phyloP scores from a whole-genome alignment of 2,888 invertebrate species.

The Zhuqinia jingwanae region DNA sequence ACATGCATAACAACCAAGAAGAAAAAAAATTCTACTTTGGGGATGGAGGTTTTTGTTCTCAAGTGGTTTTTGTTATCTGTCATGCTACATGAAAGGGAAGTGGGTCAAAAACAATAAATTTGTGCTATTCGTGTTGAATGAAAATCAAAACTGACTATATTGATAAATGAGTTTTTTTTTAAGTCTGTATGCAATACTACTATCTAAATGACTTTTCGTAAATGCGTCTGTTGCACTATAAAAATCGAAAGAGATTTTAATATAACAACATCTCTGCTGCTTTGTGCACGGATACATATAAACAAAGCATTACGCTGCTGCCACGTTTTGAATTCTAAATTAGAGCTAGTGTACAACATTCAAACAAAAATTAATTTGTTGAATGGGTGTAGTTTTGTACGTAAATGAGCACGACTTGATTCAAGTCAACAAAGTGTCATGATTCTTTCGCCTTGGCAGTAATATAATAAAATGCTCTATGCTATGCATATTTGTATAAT shows the following conservation, averaged over 20 bases:
- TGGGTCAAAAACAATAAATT: conserved; percentile 64
- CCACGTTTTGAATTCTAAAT: neutral
- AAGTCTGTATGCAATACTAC: too few species aligned
- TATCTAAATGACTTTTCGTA: neutral
- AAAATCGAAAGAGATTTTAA: too few species aligned
- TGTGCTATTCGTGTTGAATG: conserved; percentile 53
- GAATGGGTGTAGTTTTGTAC: neutral
- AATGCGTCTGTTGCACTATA: neutral
- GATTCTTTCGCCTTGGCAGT: too few species aligned
- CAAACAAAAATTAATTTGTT: conserved; percentile 20
- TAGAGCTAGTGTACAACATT: neutral
- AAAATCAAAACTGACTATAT: conserved; percentile 57
- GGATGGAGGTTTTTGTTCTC: neutral
- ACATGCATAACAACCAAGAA: neutral
- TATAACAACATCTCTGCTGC: too few species aligned
- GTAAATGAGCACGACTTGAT: conserved; percentile 13
- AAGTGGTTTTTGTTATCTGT: conserved; percentile 31
- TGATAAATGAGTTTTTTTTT: conserved; percentile 24
- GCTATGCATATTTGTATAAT: neutral
- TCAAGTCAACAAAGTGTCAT: too few species aligned
- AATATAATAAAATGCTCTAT: too few species aligned
- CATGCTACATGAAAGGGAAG: conserved; percentile 54
- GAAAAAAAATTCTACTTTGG: conserved; percentile 4
- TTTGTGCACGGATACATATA: too few species aligned
- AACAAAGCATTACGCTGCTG: too few species aligned